Evolutionary conservation across 2,797 vertebrate species (phyloP).

Genomic region (Mormyrops boulengeri): DNA sequence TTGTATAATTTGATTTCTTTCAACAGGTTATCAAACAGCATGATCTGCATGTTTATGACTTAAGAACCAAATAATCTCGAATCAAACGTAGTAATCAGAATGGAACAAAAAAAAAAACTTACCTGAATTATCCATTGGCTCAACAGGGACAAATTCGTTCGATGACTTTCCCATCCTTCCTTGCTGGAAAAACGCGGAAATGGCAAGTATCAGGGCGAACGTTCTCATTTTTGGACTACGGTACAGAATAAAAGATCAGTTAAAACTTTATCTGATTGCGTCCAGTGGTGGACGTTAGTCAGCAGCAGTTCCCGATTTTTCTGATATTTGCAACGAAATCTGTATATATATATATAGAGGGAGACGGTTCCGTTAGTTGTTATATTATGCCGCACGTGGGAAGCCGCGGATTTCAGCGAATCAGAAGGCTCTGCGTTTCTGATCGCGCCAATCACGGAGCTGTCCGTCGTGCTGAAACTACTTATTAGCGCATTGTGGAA

Average conservation of each 20-base stretch:
- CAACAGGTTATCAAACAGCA: neutral
- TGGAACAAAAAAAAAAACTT: neutral
- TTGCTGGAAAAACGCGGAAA: slow-evolving; percentile 40
- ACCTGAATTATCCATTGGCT: slow-evolving; percentile 51
- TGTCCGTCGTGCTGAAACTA: slow-evolving; percentile 36
- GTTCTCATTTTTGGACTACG: slow-evolving; percentile 40
- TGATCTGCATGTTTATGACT: neutral
- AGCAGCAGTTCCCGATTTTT: neutral
- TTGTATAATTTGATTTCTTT: neutral
- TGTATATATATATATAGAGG: neutral
- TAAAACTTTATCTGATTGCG: neutral
- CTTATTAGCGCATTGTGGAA: slow-evolving; percentile 37
- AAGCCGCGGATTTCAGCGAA: slow-evolving; percentile 34
- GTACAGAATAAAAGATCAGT: neutral
- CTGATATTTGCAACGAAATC: neutral
- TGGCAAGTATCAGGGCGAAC: slow-evolving; percentile 48
- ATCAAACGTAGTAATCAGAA: neutral
- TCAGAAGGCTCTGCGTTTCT: slow-evolving; percentile 26
- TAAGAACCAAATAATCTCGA: neutral
- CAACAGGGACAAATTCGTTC: slow-evolving; percentile 28
- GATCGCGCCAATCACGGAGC: slow-evolving; percentile 27
- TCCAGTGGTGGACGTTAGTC: neutral
- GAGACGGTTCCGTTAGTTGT: neutral
- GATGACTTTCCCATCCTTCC: slow-evolving; percentile 35
- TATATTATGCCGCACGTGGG: slow-evolving; percentile 19